phyloP scores from a whole-genome alignment of 2,113 vertebrate species.

The Eurystomus gularis region DNA sequence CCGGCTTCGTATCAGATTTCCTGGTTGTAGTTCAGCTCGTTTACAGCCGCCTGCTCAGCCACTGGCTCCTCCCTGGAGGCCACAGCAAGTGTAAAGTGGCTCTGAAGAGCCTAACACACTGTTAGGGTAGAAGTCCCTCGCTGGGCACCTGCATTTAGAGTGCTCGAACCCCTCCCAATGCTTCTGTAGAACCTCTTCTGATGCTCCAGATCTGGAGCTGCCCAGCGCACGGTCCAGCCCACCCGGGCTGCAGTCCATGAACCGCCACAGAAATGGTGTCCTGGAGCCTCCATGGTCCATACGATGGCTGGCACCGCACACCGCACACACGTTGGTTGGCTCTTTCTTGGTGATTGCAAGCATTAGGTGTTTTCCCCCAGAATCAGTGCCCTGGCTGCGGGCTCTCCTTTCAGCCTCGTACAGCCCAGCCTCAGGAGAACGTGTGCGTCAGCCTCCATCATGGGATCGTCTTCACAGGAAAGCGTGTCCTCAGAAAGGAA shows the following conservation, averaged over 20 bases:
- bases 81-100: neutral
- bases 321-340: accelerated
- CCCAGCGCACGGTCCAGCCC: accelerated
- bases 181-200: neutral
- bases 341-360: neutral
- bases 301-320: accelerated
- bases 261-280: accelerated
- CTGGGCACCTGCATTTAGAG: neutral
- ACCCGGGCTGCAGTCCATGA: accelerated
- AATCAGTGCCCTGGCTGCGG: accelerated
- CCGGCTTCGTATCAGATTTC: neutral
- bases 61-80: neutral
- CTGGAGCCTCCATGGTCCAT: accelerated
- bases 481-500: neutral
- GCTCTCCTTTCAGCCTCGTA: neutral
- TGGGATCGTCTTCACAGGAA: neutral
- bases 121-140: neutral
- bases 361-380: neutral
- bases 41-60: neutral
- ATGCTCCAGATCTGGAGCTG: too few relatives aligned
- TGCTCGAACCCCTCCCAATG: neutral
- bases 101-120: neutral
- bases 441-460: neutral
- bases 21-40: neutral
- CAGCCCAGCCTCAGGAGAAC: neutral